Percentiles rank a stretch among this genome's conserved stretches.
Evolutionary conservation across 2,113 vertebrate species (phyloP).

Genomic region (Varanus komodoensis): DNA sequence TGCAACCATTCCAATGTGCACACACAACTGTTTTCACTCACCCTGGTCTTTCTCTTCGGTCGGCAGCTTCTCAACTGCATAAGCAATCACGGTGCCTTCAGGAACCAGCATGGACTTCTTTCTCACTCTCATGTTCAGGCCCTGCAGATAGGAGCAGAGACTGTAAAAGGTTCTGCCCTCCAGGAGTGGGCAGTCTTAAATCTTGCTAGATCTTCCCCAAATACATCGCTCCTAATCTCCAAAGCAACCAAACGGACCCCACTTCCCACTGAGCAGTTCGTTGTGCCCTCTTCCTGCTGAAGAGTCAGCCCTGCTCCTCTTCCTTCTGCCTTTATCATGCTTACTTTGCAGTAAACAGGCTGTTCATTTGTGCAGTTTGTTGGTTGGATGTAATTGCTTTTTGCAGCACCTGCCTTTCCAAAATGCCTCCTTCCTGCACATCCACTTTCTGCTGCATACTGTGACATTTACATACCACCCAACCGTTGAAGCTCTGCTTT

Average conservation of each 20-base stretch:
- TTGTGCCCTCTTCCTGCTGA: not conserved
- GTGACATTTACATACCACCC: too few relatives aligned
- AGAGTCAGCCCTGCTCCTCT: not conserved
- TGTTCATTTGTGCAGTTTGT: not conserved
- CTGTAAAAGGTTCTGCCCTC: not conserved
- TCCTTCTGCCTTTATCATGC: not conserved
- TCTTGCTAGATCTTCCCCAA: not conserved
- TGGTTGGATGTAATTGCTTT: not conserved
- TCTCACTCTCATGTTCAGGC: not conserved
- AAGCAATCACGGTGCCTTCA: slow-evolving; percentile 31
- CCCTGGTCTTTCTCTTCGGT: not conserved
- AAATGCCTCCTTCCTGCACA: not conserved
- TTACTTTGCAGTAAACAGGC: not conserved
- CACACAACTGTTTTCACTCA: slow-evolving; percentile 1
- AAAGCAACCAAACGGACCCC: too few relatives aligned
- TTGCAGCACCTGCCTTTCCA: not conserved
- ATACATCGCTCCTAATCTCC: not conserved
- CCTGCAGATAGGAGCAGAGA: slow-evolving; percentile 17
- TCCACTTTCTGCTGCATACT: too few relatives aligned
- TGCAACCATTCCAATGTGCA: too few relatives aligned
- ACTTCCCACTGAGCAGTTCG: not conserved
- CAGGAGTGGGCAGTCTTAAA: not conserved
- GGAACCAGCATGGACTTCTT: slow-evolving; percentile 17
- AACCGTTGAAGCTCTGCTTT: too few relatives aligned
- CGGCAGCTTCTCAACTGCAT: slow-evolving; percentile 17